Percentiles rank a stretch among this genome's conserved stretches.
These are phyloP conservation scores for Oryzias sinensis DNA, from an alignment of 2,797 vertebrate genomes.

Conservation along the genomic window DNA sequence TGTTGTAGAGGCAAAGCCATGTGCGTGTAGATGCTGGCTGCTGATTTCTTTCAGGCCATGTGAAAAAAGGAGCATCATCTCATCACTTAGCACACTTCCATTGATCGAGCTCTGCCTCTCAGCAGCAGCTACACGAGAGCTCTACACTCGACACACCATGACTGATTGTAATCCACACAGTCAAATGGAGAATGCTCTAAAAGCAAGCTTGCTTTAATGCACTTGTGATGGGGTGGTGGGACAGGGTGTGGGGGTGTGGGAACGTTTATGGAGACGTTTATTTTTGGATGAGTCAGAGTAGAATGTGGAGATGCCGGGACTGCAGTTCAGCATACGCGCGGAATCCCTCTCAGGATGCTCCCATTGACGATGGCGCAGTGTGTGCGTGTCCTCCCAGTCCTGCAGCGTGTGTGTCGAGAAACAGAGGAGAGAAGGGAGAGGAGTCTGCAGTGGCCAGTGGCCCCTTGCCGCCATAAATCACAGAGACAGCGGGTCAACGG, in stretches of 20 bases:
- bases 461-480: conserved; percentile 79
- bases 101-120: conserved; percentile 62
- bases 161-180: conserved; percentile 60
- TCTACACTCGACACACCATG: conserved; percentile 66
- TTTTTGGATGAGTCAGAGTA: conserved; percentile 22
- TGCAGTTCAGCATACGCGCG: conserved; percentile 33
- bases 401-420: conserved; percentile 48
- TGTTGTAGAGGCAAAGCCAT: conserved; percentile 20
- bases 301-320: conserved; percentile 7
- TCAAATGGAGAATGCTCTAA: conserved; percentile 31
- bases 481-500: conserved; percentile 72
- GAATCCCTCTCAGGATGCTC: conserved; percentile 46
- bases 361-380: conserved; percentile 41
- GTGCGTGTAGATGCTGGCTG: conserved; percentile 50
- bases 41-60: conserved; percentile 61
- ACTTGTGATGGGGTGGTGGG: conserved; percentile 32
- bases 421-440: conserved; percentile 55
- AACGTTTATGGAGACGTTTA: conserved; percentile 57
- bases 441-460: conserved; percentile 70
- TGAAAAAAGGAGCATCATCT: conserved; percentile 65
- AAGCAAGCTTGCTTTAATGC: conserved; percentile 35
- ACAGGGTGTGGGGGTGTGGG: conserved; percentile 27
- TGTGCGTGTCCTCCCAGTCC: conserved; percentile 48
- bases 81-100: conserved; percentile 76
- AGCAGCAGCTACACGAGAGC: conserved; percentile 49